Conservation (phyloP, 2,797 vertebrate genomes). For the Oreochromis mossambicus region DNA sequence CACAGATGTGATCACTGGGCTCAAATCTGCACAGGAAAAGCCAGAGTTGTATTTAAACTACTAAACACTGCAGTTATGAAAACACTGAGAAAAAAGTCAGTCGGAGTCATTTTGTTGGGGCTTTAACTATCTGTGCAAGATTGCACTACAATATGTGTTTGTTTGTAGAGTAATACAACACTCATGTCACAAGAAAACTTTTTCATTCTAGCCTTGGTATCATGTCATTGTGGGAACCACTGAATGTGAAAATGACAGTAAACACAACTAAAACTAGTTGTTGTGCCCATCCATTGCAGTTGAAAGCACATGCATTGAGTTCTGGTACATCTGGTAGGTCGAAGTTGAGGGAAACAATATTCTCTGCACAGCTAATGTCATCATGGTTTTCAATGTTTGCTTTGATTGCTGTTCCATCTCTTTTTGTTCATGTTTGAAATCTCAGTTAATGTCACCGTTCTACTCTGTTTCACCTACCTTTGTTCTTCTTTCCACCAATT, state of each 20-base stretch:
- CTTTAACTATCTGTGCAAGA: background rate
- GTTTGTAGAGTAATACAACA: background rate
- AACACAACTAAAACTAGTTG: background rate
- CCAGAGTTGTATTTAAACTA: background rate
- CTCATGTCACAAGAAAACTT: background rate
- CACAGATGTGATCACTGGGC: background rate
- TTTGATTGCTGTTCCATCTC: background rate
- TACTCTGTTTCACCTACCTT: background rate
- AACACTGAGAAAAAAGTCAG: background rate
- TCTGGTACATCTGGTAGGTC: accelerated
- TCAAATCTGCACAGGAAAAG: background rate
- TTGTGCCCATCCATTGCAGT: background rate
- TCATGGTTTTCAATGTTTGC: accelerated
- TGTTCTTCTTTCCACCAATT: background rate
- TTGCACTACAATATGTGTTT: background rate
- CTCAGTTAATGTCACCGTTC: background rate
- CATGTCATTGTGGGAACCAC: background rate
- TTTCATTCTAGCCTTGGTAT: background rate
- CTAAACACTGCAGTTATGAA: background rate
- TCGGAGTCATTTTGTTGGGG: accelerated
- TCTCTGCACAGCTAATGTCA: accelerated
- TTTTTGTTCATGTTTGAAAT: background rate
- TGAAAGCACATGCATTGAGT: background rate
- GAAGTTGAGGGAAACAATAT: background rate
- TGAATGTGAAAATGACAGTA: background rate